Evolutionary conservation across 2,797 vertebrate genomes (phyloP).

Genomic region (Xiphophorus birchmanni): DNA sequence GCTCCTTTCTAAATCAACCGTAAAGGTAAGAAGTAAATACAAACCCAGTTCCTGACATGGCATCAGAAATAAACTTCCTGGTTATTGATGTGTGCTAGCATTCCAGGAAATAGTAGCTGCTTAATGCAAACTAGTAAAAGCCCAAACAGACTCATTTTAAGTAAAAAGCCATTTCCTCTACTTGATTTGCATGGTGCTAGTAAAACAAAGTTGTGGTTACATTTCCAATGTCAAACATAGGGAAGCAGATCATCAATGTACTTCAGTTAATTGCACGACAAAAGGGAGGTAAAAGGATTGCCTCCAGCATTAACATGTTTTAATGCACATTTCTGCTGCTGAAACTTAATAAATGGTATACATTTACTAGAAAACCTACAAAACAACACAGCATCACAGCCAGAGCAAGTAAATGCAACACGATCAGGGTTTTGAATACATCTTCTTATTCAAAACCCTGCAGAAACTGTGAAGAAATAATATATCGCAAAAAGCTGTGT

Average conservation of each 20-base stretch:
- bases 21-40: not conserved
- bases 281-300: not conserved
- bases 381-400: constrained; percentile 3
- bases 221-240: not conserved
- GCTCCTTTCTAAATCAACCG: not conserved
- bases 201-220: not conserved
- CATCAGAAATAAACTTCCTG: not conserved
- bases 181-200: not conserved
- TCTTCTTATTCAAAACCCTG: not conserved
- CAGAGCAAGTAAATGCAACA: not conserved
- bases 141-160: not conserved
- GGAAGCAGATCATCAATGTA: not conserved
- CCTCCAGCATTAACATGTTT: too few species aligned
- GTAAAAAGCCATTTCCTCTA: not conserved
- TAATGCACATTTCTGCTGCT: not conserved
- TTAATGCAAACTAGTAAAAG: not conserved
- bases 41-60: not conserved
- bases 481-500: not conserved
- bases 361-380: not conserved
- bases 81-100: not conserved
- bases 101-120: not conserved
- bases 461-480: not conserved
- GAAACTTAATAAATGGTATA: not conserved
- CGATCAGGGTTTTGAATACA: not conserved
- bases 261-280: not conserved